phyloP scores from a whole-genome alignment of 2,888 invertebrate genomes.

The Rosalia funebris region DNA sequence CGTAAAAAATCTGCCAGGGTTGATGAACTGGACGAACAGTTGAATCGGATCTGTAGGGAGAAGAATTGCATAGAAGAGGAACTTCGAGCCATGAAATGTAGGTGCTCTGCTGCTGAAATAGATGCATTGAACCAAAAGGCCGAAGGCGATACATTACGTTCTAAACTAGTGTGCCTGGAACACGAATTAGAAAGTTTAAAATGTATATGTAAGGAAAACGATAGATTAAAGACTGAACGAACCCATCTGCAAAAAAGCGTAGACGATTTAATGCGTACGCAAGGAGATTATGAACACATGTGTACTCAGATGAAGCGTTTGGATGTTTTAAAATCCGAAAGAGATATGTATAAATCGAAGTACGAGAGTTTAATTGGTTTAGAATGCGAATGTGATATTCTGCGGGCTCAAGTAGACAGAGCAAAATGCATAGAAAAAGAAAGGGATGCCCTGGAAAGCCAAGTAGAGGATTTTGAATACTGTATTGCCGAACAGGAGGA shows the following conservation, averaged over 20 bases:
- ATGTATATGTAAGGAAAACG: slow-evolving; percentile 49
- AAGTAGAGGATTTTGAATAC: slow-evolving; percentile 68
- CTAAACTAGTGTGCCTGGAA: slow-evolving; percentile 47
- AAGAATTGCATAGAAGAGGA: slow-evolving; percentile 42
- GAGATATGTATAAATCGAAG: slow-evolving; percentile 59
- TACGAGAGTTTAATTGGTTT: slow-evolving; percentile 54
- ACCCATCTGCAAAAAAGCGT: slow-evolving; percentile 50
- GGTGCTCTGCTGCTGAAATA: slow-evolving; percentile 45
- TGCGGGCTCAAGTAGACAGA: slow-evolving; percentile 55
- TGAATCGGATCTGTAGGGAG: slow-evolving; percentile 39
- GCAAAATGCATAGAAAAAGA: slow-evolving; percentile 63
- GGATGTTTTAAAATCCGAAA: slow-evolving; percentile 57
- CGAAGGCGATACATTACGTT: slow-evolving; percentile 50
- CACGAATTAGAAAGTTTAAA: slow-evolving; percentile 53
- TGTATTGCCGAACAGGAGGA: slow-evolving; percentile 69
- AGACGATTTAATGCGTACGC: slow-evolving; percentile 53
- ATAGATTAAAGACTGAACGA: slow-evolving; percentile 56
- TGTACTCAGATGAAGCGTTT: slow-evolving; percentile 50
- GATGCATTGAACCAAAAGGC: slow-evolving; percentile 43
- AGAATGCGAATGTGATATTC: slow-evolving; percentile 53
- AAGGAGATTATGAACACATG: slow-evolving; percentile 56
- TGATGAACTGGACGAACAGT: slow-evolving; percentile 52
- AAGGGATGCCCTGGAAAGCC: slow-evolving; percentile 64
- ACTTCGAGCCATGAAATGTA: slow-evolving; percentile 41
- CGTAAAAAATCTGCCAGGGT: slow-evolving; percentile 42